phyloP scores from a whole-genome alignment of 2,888 invertebrate genomes.

The Xiphydria camelus region DNA sequence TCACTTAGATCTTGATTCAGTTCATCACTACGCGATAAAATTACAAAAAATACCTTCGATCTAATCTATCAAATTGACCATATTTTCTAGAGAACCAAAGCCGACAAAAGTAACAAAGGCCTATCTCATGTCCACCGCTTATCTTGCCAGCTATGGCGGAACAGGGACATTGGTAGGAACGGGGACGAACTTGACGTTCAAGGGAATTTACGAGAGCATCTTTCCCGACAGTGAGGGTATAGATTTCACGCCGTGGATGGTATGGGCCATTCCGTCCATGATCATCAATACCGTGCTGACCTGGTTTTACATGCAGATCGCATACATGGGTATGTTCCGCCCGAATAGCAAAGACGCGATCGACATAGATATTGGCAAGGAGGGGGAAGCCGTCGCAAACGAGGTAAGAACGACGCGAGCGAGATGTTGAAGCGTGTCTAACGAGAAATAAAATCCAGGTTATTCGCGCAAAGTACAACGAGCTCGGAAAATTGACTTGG shows the following conservation, averaged over 20 bases:
- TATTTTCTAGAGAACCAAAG: slow-evolving; percentile 2
- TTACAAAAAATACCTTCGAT: no score
- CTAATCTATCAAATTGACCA: no score
- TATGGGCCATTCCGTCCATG: slow-evolving; percentile 59
- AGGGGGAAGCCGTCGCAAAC: slow-evolving; percentile 45
- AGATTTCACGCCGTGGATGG: slow-evolving; percentile 59
- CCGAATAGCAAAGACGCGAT: slow-evolving; percentile 39
- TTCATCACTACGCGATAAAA: no score
- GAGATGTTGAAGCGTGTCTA: background rate
- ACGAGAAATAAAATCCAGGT: slow-evolving; percentile 32
- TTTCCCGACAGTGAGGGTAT: slow-evolving; percentile 47
- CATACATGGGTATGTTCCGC: slow-evolving; percentile 45
- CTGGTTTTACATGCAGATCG: slow-evolving; percentile 58
- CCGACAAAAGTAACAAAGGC: slow-evolving; percentile 43
- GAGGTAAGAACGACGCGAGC: slow-evolving; percentile 26
- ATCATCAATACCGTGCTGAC: slow-evolving; percentile 52
- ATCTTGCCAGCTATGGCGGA: slow-evolving; percentile 55
- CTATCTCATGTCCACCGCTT: slow-evolving; percentile 47
- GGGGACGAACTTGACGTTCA: slow-evolving; percentile 56
- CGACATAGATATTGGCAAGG: slow-evolving; percentile 33
- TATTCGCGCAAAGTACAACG: slow-evolving; percentile 54
- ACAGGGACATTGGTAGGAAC: slow-evolving; percentile 58
- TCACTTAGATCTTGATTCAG: no score
- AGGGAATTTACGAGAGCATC: slow-evolving; percentile 49
- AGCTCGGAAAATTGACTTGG: slow-evolving; percentile 57